Evolutionary conservation across 2,797 vertebrate genomes (phyloP).

Genomic region (Champsocephalus esox): DNA sequence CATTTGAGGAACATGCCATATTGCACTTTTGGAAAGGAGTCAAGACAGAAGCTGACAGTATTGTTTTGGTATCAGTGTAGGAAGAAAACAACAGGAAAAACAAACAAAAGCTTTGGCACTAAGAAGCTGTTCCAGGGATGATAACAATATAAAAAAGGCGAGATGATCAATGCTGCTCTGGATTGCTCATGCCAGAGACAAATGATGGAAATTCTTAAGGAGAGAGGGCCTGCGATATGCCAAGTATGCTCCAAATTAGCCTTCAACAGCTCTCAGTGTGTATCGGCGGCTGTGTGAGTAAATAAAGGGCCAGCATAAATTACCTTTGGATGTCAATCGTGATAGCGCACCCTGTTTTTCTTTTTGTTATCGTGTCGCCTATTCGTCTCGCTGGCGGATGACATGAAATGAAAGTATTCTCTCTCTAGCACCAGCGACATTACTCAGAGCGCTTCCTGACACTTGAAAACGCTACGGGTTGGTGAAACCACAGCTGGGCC

Average conservation of each 20-base stretch:
- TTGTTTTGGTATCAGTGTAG: slow-evolving; percentile 75
- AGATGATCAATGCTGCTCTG: slow-evolving; percentile 82
- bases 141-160: slow-evolving; percentile 68
- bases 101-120: slow-evolving; percentile 82
- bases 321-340: slow-evolving; percentile 85
- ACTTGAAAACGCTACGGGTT: slow-evolving; percentile 85
- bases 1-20: slow-evolving; percentile 72
- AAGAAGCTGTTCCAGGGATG: slow-evolving; percentile 79
- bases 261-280: slow-evolving; percentile 79
- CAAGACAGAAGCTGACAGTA: slow-evolving; percentile 81
- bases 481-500: slow-evolving; percentile 84
- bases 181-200: slow-evolving; percentile 80
- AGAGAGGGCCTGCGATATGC: slow-evolving; percentile 77
- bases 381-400: slow-evolving; percentile 83
- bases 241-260: slow-evolving; percentile 86
- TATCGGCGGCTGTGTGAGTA: slow-evolving; percentile 70
- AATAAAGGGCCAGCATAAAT: slow-evolving; percentile 88
- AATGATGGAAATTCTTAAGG: slow-evolving; percentile 83
- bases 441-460: slow-evolving; percentile 83
- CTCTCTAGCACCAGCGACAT: slow-evolving; percentile 79
- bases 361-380: slow-evolving; percentile 84
- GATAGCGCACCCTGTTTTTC: slow-evolving; percentile 82
- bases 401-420: slow-evolving; percentile 86
- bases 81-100: slow-evolving; percentile 73
- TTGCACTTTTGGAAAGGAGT: slow-evolving; percentile 77